phyloP scores from a whole-genome alignment of 2,797 vertebrate species.

The Coreius guichenoti region DNA sequence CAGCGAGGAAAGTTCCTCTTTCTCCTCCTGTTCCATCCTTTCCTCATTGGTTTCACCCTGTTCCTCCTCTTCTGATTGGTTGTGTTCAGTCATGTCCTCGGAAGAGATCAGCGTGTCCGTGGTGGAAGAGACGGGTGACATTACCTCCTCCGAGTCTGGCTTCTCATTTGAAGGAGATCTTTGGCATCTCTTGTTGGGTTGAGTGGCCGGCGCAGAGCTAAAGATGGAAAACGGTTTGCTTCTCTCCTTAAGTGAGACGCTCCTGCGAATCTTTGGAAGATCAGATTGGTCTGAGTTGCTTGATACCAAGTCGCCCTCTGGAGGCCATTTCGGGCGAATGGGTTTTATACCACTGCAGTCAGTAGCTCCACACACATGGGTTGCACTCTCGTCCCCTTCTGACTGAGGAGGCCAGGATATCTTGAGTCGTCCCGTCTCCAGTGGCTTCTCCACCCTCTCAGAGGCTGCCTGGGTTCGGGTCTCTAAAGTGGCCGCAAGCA shows the following conservation, averaged over 20 bases:
- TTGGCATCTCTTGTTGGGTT: conserved; percentile 60
- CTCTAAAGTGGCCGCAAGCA: conserved; percentile 90
- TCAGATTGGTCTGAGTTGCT: conserved; percentile 78
- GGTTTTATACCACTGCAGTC: conserved; percentile 63
- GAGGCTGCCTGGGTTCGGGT: conserved; percentile 74
- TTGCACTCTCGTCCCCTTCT: conserved; percentile 63
- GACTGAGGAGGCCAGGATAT: conserved; percentile 91
- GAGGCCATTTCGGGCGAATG: conserved; percentile 83
- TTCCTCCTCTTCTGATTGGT: conserved; percentile 55
- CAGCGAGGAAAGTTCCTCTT: conserved; percentile 60
- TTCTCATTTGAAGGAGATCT: conserved; percentile 63
- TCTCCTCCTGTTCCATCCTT: conserved; percentile 42
- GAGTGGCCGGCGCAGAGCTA: neutral
- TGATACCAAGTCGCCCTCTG: conserved; percentile 78
- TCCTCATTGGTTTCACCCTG: conserved; percentile 42
- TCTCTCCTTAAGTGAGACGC: conserved; percentile 88
- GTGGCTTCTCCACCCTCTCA: conserved; percentile 79
- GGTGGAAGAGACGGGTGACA: conserved; percentile 16
- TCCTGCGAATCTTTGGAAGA: conserved; percentile 81
- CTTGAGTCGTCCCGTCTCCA: conserved; percentile 88
- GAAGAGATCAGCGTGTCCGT: conserved; percentile 12
- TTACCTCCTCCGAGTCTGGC: conserved; percentile 52
- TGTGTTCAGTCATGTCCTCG: conserved; percentile 45
- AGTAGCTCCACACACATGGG: conserved; percentile 55
- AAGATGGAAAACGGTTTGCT: conserved; percentile 82